A percentile compares a stretch with the other conserved stretches of the same genome.
These are phyloP conservation scores for Microctonus hyperodae DNA, from an alignment of 2,888 invertebrate species.

Conservation along the genomic window DNA sequence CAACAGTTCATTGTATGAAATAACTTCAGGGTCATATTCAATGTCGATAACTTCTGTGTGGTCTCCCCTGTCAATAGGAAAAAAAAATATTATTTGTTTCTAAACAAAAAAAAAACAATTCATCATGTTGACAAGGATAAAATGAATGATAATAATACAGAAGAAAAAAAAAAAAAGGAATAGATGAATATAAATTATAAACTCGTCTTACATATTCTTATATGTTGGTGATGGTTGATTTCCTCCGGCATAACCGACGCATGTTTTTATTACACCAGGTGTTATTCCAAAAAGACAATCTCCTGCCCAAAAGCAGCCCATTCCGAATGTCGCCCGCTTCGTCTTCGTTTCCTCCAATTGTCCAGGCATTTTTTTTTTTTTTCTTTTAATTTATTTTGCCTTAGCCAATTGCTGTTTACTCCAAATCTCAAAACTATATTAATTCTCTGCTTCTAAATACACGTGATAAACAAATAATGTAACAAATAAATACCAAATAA, in stretches of 20 bases:
- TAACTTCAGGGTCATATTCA: conserved; percentile 83
- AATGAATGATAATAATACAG: not conserved
- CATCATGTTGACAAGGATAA: not conserved
- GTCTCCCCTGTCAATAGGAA: conserved; percentile 74
- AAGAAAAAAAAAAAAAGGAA: not conserved
- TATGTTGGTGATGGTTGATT: conserved; percentile 82
- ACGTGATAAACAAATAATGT: not conserved
- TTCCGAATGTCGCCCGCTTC: conserved; percentile 85
- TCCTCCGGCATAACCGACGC: conserved; percentile 94
- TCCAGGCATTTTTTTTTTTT: conserved; percentile 54
- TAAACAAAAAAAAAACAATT: conserved; percentile 1
- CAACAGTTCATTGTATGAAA: conserved; percentile 78
- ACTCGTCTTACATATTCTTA: conserved; percentile 77
- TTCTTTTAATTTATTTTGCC: not conserved
- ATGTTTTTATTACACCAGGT: conserved; percentile 80
- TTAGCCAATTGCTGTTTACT: no score
- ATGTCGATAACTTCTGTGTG: conserved; percentile 95
- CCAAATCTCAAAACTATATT: no score
- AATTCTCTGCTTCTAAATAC: not conserved
- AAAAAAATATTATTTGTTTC: no score
- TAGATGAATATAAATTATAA: conserved; percentile 3
- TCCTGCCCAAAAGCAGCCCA: conserved; percentile 95
- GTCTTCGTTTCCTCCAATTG: conserved; percentile 73
- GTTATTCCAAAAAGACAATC: conserved; percentile 83
- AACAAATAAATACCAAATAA: not conserved